Evolutionary conservation across 2,113 vertebrate genomes (phyloP).

Genomic region (Alethe castanea): DNA sequence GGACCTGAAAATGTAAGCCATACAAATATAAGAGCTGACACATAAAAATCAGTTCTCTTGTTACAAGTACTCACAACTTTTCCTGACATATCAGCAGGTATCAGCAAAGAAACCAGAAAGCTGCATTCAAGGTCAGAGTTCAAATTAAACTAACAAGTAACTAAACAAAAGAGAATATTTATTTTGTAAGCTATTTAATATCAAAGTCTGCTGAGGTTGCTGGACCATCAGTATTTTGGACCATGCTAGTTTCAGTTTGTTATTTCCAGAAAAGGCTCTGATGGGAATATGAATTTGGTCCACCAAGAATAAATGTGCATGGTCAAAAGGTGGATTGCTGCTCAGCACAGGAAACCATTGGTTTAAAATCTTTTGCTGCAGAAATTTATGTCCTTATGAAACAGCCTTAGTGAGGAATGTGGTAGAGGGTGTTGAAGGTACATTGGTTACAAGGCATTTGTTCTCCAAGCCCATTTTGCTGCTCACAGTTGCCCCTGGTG

Average conservation of each 20-base stretch:
- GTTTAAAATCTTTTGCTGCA: background rate
- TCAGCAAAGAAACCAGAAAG: background rate
- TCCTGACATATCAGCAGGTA: background rate
- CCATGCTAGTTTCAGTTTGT: background rate
- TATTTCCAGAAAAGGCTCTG: background rate
- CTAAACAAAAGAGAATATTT: background rate
- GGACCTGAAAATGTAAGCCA: background rate
- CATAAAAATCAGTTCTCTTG: background rate
- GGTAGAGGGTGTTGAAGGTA: background rate
- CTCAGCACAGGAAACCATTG: background rate
- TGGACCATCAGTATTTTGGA: background rate
- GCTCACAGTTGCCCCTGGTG: background rate
- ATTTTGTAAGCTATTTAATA: background rate
- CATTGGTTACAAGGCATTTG: background rate
- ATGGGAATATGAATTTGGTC: background rate
- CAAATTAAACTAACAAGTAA: background rate
- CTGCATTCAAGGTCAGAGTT: background rate
- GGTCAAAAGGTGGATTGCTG: background rate
- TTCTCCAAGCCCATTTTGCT: background rate
- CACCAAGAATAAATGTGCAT: background rate
- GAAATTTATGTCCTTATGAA: background rate
- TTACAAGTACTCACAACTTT: background rate
- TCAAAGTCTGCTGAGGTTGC: background rate
- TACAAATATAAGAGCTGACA: background rate
- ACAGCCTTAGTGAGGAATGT: background rate